Conservation (phyloP, 1,140 invertebrate species). For the Calephelis nemesis region DNA sequence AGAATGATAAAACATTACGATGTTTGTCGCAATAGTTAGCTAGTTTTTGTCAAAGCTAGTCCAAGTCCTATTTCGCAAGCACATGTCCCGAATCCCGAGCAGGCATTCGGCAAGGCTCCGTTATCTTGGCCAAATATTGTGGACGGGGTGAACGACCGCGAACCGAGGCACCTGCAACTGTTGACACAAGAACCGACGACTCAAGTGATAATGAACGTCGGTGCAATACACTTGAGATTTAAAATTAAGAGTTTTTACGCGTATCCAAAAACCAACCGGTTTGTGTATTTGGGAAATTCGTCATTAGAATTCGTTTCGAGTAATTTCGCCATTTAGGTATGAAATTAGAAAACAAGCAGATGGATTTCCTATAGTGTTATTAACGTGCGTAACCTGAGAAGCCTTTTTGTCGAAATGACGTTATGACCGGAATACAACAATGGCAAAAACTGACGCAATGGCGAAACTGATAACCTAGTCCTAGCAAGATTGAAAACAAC, state of each 20-base stretch:
- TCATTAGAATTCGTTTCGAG: too few relatives aligned
- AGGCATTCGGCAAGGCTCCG: constrained; percentile 41
- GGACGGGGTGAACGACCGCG: constrained; percentile 65
- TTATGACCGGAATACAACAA: too few relatives aligned
- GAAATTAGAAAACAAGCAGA: too few relatives aligned
- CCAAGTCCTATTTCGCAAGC: constrained; percentile 4
- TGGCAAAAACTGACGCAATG: too few relatives aligned
- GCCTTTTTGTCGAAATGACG: too few relatives aligned
- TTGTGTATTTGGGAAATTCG: too few relatives aligned
- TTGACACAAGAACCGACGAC: constrained; percentile 69
- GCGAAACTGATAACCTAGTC: too few relatives aligned
- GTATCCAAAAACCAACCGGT: constrained; percentile 22
- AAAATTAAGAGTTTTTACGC: constrained; percentile 31
- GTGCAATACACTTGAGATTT: constrained; percentile 60
- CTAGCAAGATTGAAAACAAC: too few relatives aligned
- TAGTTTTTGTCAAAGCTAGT: background rate
- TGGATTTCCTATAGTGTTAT: too few relatives aligned
- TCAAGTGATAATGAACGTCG: constrained; percentile 68
- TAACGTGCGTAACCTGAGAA: too few relatives aligned
- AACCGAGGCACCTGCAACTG: constrained; percentile 68
- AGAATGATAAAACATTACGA: background rate
- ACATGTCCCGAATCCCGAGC: constrained; percentile 20
- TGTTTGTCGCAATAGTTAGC: background rate
- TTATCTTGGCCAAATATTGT: constrained; percentile 73
- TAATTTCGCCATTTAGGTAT: too few relatives aligned